Conservation (phyloP, 1,140 invertebrate genomes). For the Macrostomum lignano region DNA sequence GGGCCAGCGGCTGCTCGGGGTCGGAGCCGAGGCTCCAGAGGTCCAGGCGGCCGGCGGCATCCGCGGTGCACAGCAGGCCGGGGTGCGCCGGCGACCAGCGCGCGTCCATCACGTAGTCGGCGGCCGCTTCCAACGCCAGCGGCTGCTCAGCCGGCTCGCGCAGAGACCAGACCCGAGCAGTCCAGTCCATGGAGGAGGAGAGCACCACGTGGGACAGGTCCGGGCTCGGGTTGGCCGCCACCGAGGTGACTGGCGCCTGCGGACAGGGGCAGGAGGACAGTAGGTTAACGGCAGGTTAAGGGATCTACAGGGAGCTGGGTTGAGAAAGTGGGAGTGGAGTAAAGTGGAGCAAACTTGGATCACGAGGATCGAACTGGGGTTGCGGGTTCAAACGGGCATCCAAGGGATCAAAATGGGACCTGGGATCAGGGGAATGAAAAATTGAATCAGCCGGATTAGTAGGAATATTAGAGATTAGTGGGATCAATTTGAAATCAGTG, state of each 20-base stretch:
- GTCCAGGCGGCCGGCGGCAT: slow-evolving; percentile 64
- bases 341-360: too few species aligned
- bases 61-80: slow-evolving; percentile 72
- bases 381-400: too few species aligned
- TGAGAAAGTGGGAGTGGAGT: too few species aligned
- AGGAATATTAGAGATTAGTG: too few species aligned
- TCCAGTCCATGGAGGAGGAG: slow-evolving; percentile 90
- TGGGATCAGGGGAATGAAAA: too few species aligned
- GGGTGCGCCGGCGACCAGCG: slow-evolving; percentile 93
- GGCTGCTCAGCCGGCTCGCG: slow-evolving; percentile 39
- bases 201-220: slow-evolving; percentile 87
- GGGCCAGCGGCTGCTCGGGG: slow-evolving; percentile 43
- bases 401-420: too few species aligned
- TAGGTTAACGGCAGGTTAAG: too few species aligned
- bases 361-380: too few species aligned
- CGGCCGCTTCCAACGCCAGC: slow-evolving; percentile 95
- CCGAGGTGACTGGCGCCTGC: slow-evolving; percentile 1
- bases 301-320: too few species aligned
- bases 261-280: too few species aligned
- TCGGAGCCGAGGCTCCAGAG: slow-evolving; percentile 87
- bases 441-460: too few species aligned
- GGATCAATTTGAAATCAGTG: too few species aligned
- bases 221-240: background rate
- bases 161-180: slow-evolving; percentile 59
- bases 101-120: slow-evolving; percentile 82